Conservation (phyloP, 1,140 invertebrate genomes). For the Episyrphus balteatus region DNA sequence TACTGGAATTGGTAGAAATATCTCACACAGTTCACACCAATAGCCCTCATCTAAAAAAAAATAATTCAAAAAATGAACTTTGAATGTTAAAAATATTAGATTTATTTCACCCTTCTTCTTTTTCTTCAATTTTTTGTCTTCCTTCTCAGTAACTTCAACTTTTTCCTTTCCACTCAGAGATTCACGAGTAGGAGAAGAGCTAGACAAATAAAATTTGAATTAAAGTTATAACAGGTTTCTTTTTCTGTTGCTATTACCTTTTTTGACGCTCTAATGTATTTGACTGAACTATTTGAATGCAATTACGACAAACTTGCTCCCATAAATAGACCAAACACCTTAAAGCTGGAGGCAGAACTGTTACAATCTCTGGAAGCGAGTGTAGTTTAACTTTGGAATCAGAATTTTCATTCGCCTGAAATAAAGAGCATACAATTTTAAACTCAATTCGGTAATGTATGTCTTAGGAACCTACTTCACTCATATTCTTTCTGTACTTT, state of each 20-base stretch:
- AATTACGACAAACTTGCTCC: slow-evolving; percentile 71
- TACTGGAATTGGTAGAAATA: slow-evolving; percentile 56
- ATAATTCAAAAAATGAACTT: background rate
- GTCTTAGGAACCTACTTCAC: background rate
- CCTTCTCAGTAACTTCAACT: slow-evolving; percentile 38
- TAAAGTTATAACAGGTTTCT: too few species aligned
- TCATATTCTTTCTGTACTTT: slow-evolving; percentile 26
- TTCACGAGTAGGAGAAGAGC: slow-evolving; percentile 12
- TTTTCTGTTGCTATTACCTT: background rate
- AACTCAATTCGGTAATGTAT: too few species aligned
- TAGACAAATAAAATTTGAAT: background rate
- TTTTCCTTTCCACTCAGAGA: slow-evolving; percentile 33
- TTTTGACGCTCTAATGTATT: slow-evolving; percentile 29
- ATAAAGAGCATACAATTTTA: background rate
- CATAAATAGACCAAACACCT: slow-evolving; percentile 74
- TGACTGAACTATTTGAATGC: slow-evolving; percentile 44
- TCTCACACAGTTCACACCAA: slow-evolving; percentile 78
- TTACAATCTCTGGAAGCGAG: slow-evolving; percentile 28
- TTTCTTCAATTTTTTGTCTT: slow-evolving; percentile 41
- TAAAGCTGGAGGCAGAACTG: slow-evolving; percentile 72
- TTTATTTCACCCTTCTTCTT: slow-evolving; percentile 40
- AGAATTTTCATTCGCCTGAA: background rate
- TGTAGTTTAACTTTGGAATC: slow-evolving; percentile 20
- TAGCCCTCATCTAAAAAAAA: slow-evolving; percentile 21
- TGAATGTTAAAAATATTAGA: too few species aligned